Evolutionary conservation across 2,113 vertebrate genomes (phyloP), one percentile per base, ranked within the genome.

Genomic region (Poeciliopsis occidentalis): DNA sequence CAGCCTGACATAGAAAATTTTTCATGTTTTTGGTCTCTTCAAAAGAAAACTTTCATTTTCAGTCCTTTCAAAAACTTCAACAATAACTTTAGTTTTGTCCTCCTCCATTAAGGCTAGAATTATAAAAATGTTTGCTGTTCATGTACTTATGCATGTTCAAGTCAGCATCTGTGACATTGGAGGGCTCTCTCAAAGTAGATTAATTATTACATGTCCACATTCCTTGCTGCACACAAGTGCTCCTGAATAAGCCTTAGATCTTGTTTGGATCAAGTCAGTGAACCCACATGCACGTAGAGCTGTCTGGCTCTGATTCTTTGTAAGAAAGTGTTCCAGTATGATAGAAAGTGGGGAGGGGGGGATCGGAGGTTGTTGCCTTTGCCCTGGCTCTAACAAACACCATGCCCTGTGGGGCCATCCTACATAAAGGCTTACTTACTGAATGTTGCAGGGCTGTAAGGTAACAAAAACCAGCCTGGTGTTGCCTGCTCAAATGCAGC

Each of bases 361-460:
- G 64, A 65, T 78, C 78, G 71, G 76, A 85, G 66, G 72, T 77
- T 83, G 80, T 82, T 88, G 86, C 75, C 66, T 89, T 87, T 89
- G 88, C 84, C 80, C 83, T 69, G 74, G 60, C 81, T 92, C 79
- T 79, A 86, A 82, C 81, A 88, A 88, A 85, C 80, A 83, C 69
- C 69, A 75, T 87, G 70, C 85, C 89, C 88, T 81, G 81, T 77
- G 88, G 91, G 86, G 61, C 81, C 84, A 76, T 78, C 79, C 63
- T 31, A 78, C 85, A 85, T 85, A 86, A 89, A 92, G 83, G 82
- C 85, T 90, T 72, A 74, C 79, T 81, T 85, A 67, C 71, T 82
- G 85, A 72, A 90, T 87, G 84, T 78, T 83, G 86, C 73, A 62
- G 75, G 64, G 76, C 80, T 85, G 86, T 67, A 82, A 87, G 81